phyloP scores from a whole-genome alignment of 2,888 invertebrate genomes.

The Caenorhabditis sp. region DNA sequence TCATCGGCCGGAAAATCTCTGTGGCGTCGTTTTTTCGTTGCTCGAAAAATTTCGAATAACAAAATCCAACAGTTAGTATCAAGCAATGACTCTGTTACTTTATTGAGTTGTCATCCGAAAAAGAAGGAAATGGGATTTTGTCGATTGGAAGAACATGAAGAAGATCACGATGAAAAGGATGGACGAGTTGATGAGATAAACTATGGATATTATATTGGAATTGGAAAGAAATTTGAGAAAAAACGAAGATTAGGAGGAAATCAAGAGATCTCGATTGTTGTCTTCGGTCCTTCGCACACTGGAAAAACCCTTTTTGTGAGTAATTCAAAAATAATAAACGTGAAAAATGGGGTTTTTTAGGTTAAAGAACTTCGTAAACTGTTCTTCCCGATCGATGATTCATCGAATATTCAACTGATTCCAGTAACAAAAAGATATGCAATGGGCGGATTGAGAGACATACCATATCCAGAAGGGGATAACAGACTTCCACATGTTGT shows the following conservation, averaged over 20 bases:
- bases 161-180: conserved; percentile 2
- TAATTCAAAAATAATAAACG: not conserved
- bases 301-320: conserved; percentile 31
- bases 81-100: not conserved
- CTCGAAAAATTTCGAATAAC: not conserved
- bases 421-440: conserved; percentile 21
- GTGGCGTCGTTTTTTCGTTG: conserved; percentile 17
- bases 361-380: conserved; percentile 24
- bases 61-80: not conserved
- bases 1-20: conserved; percentile 9
- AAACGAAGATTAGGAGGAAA: conserved; percentile 9
- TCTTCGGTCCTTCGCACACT: conserved; percentile 25
- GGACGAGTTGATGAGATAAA: not conserved
- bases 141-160: not conserved
- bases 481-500: conserved; percentile 32
- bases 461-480: conserved; percentile 34
- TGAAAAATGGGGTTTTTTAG: conserved; percentile 6
- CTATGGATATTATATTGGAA: conserved; percentile 29
- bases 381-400: conserved; percentile 4
- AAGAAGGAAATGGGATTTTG: not conserved
- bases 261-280: conserved; percentile 24
- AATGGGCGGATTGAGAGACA: conserved; percentile 24
- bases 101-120: not conserved
- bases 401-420: conserved; percentile 16
- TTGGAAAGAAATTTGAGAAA: conserved; percentile 31